Percentiles rank a stretch among this genome's conserved stretches.
These are phyloP conservation scores for Andrena flavipes DNA, from an alignment of 2,888 invertebrate species.

Conservation along the genomic window DNA sequence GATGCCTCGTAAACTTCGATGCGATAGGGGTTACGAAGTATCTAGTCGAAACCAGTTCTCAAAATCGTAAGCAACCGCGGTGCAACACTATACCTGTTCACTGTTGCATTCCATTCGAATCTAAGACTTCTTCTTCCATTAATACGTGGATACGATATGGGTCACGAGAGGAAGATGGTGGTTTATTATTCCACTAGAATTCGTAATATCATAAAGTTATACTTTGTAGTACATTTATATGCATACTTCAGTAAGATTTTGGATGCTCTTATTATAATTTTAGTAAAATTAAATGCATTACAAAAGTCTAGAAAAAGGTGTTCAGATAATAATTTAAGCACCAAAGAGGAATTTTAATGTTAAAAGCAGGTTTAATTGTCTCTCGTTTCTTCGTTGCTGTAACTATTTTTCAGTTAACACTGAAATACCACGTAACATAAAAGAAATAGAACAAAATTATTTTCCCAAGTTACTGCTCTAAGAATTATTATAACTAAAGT, in stretches of 20 bases:
- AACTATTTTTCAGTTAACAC: too few species aligned
- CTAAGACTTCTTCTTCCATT: conserved; percentile 26
- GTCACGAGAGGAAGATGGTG: background rate
- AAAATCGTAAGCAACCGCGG: conserved; percentile 36
- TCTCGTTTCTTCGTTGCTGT: too few species aligned
- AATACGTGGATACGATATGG: background rate
- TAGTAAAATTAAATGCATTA: background rate
- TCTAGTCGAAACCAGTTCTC: conserved; percentile 36
- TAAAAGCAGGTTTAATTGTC: too few species aligned
- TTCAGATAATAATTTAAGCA: too few species aligned
- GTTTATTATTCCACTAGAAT: background rate
- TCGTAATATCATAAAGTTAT: background rate
- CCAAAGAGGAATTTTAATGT: too few species aligned
- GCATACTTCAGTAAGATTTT: background rate
- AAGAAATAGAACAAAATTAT: too few species aligned
- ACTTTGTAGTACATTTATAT: background rate
- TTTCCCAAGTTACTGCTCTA: too few species aligned
- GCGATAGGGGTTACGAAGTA: background rate
- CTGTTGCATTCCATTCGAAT: conserved; percentile 36
- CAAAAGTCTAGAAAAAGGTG: background rate
- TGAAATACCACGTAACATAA: too few species aligned
- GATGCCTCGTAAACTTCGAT: conserved; percentile 12
- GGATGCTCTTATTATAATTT: background rate
- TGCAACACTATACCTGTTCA: conserved; percentile 17
- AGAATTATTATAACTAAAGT: too few species aligned